Conservation (phyloP, 2,797 vertebrate genomes). For the Argya squamiceps region DNA sequence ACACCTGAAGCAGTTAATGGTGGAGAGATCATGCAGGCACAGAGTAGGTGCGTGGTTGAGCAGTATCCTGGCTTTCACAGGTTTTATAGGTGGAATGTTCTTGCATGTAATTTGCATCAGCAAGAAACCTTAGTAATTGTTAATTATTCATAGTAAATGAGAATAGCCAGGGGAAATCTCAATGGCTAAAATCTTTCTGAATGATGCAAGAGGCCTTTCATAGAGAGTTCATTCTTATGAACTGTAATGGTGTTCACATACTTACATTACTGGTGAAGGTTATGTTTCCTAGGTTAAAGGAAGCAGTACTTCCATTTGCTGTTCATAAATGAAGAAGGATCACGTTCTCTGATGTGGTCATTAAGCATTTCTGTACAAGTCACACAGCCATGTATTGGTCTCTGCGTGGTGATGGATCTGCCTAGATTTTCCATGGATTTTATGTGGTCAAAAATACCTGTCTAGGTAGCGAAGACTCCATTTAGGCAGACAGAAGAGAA, state of each 20-base stretch:
- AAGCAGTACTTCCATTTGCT: background rate
- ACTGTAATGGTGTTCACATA: background rate
- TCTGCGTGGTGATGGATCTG: background rate
- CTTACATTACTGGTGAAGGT: background rate
- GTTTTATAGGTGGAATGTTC: background rate
- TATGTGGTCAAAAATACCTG: background rate
- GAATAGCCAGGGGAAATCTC: background rate
- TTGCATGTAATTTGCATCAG: background rate
- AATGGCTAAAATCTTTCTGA: background rate
- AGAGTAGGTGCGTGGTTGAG: background rate
- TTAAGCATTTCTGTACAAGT: background rate
- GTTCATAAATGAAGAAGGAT: background rate
- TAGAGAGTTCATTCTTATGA: background rate
- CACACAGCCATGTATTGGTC: background rate
- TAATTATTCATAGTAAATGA: background rate
- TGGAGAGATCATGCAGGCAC: background rate
- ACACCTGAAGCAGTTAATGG: background rate
- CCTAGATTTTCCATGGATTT: background rate
- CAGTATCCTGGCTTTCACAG: background rate
- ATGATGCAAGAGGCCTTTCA: background rate
- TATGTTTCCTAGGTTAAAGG: background rate
- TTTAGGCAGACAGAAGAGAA: background rate
- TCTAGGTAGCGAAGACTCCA: background rate
- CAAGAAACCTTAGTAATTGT: background rate
- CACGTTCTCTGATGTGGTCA: accelerated